Evolutionary conservation across 2,113 vertebrate species (phyloP), one percentile per base, ranked within the genome.

Genomic region (Oreochromis tanganicae): DNA sequence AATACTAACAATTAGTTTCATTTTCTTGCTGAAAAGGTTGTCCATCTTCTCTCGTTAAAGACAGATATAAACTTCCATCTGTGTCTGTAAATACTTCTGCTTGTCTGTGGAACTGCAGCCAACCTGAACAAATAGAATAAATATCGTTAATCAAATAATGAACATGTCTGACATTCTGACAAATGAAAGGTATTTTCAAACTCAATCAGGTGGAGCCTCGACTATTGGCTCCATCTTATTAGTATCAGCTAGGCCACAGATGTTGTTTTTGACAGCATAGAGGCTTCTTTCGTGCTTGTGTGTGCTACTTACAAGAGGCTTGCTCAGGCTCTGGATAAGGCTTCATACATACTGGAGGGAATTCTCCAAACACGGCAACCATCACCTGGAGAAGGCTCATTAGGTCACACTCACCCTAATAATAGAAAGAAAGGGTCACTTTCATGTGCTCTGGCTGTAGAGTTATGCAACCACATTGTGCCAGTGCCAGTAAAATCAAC

Each of bases 331-430:
- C 89, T 34, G 57, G 21, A 24, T 19, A 3, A 7, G 96, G 96
- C 27, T 94, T 94, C 80, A 97, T 97, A 75, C 96, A 97, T 14
- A 99, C 95, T 1, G 98, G 98, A 87, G 97, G 97, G 4, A 94
- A 96, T 5, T 98, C 98, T 87, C 96, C 97, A 95, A 99, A 99
- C 80, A 97, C 93, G 27, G 96, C 95, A 81, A 95, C 96, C 97
- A 99, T 97, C 83, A 98, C 97, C 91, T 98, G 97, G 87, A 99
- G 96, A 83, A 99, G 95, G 21, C 97, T 97, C 41, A 97, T 81
- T 29, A 99, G 95, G 89, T 99, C 98, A 90, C 97, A 98, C 84
- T 97, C 95, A 2, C 96, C 96, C 98, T 99, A 83, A 29, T 2
- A 32, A 14, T 32, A n/a, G 17, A 73, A 55, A 21, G 3, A 14